Evolutionary conservation across 2,888 invertebrate species (phyloP).

Genomic region (Julus scandinavius): DNA sequence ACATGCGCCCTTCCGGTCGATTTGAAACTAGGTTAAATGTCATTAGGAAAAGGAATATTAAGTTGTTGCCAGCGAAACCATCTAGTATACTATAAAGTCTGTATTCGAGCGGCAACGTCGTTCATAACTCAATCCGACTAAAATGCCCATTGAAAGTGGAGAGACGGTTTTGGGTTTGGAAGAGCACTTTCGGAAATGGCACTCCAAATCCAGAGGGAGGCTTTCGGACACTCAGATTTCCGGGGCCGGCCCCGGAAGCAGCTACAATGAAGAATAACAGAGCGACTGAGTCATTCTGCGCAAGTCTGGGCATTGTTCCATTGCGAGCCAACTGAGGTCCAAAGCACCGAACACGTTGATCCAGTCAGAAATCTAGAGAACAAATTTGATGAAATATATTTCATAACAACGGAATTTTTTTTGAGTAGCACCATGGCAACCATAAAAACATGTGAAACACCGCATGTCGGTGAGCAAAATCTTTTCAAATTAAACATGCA

Average conservation of each 20-base stretch:
- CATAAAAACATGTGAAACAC: background rate
- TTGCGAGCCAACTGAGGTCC: background rate
- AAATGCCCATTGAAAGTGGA: constrained; percentile 14
- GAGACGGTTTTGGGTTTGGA: background rate
- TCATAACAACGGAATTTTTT: background rate
- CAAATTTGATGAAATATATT: background rate
- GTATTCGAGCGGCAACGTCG: background rate
- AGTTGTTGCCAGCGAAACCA: constrained; percentile 25
- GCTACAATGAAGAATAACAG: constrained; percentile 1
- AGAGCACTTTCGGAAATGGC: constrained; percentile 33
- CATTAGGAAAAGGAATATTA: constrained; percentile 33
- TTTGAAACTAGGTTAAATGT: constrained; percentile 24
- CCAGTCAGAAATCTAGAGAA: background rate
- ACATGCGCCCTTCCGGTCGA: constrained; percentile 33
- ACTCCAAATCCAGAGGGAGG: constrained; percentile 33
- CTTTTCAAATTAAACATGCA: background rate
- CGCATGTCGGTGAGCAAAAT: background rate
- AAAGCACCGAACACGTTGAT: background rate
- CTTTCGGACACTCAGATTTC: constrained; percentile 33
- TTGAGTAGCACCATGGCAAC: constrained; percentile 14
- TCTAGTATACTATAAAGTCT: background rate
- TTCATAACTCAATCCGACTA: background rate
- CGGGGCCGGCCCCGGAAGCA: constrained; percentile 23
- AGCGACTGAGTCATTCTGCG: background rate
- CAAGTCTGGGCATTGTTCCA: background rate